Evolutionary conservation across 2,797 vertebrate genomes (phyloP), one percentile per base, ranked within the genome.

Genomic region (Pygocentrus nattereri): DNA sequence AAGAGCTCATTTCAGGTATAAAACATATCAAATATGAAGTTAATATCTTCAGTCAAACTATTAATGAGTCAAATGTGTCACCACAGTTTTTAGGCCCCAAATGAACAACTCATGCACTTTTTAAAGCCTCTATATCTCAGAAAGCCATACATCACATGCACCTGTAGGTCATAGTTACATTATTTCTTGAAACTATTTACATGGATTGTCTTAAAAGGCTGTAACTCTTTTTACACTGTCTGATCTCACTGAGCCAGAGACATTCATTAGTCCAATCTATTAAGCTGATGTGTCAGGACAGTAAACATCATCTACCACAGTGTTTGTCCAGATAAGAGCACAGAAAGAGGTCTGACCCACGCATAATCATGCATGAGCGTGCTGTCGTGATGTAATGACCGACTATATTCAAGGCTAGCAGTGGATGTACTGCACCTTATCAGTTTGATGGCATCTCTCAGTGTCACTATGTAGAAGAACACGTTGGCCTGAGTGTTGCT

Each of bases 381-480:
- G 62, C 34, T 7, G 69, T 25, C 11, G 15, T 71, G 47, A 27
- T 30, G 25, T 19, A 70, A 49, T 27, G 21, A 30, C 74, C 64
- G 25, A 41, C 25, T 44, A 71, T n/a, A 73, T 25, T 56, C 3
- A 56, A 21, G 11, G 13, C 50, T 38, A 31, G 70, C 30, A 2
- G 12, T 23, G 34, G 31, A 2, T 58, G 34, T 30, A 47, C 72
- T 38, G 8, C 84, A 97, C 98, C 96, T 95, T 41, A 96, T 93
- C 50, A 95, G 93, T 18, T 92, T 90, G 72, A 99, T 91, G 0
- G 95, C 93, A 65, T 96, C 95, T 44, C 93, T 94, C 56, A 99
- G 92, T 0, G 97, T 97, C 0, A 99, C 93, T 0, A 99, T 91
- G 27, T 98, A 99, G 92, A 99, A 99, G 81, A 99, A 87, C 76